Percentiles rank a stretch among this genome's conserved stretches.
Evolutionary conservation across 2,888 invertebrate species (phyloP).

Genomic region (Lamellibrachia satsuma): DNA sequence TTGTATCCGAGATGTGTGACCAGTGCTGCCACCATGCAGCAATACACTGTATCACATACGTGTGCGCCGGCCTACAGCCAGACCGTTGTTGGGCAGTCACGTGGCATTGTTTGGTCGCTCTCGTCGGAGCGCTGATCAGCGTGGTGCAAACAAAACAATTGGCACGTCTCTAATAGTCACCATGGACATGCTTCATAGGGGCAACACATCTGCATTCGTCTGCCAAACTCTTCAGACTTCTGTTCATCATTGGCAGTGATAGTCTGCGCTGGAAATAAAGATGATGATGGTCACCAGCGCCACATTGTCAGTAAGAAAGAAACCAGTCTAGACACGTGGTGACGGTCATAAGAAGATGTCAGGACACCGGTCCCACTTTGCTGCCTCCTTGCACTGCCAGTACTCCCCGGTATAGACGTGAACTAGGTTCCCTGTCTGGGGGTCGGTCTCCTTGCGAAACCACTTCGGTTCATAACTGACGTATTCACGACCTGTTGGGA

Average conservation of each 20-base stretch:
- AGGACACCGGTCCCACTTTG: constrained; percentile 91
- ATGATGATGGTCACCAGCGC: background rate
- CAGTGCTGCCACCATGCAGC: background rate
- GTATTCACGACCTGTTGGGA: constrained; percentile 73
- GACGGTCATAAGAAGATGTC: constrained; percentile 76
- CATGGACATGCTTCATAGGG: background rate
- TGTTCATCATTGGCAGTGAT: background rate
- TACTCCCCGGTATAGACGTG: constrained; percentile 89
- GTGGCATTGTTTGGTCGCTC: too few species aligned
- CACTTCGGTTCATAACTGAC: constrained; percentile 83
- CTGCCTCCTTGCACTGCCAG: constrained; percentile 88
- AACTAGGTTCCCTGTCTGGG: constrained; percentile 73
- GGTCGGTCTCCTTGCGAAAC: constrained; percentile 85
- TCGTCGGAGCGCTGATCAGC: background rate
- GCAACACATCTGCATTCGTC: background rate
- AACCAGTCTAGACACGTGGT: background rate
- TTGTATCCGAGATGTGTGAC: background rate
- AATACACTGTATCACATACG: background rate
- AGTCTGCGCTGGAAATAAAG: background rate
- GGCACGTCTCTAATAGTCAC: constrained; percentile 2
- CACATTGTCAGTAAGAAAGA: background rate
- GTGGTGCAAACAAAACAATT: background rate
- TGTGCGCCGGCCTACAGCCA: background rate
- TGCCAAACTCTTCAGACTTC: background rate
- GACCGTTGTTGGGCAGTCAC: too few species aligned